phyloP scores from a whole-genome alignment of 2,797 vertebrate genomes.

The Siniperca undulata region DNA sequence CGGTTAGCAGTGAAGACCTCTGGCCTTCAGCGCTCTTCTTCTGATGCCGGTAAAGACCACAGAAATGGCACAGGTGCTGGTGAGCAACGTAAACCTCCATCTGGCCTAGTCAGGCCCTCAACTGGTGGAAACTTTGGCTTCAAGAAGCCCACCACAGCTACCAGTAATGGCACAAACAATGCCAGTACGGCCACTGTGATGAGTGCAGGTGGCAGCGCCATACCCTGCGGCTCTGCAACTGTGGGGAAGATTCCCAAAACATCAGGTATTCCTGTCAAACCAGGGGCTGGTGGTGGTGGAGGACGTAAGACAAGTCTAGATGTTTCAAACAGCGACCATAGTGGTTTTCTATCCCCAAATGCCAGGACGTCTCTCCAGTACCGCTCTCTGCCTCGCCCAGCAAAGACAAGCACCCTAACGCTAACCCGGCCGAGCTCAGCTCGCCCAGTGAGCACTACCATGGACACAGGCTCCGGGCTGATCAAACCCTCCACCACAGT shows the following conservation, averaged over 20 bases:
- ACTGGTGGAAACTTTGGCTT: constrained; percentile 93
- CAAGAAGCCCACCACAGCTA: constrained; percentile 89
- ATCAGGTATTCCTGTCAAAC: constrained; percentile 95
- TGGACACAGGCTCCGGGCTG: constrained; percentile 89
- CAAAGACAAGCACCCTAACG: constrained; percentile 94
- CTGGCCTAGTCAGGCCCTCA: constrained; percentile 91
- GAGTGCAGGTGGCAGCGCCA: constrained; percentile 81
- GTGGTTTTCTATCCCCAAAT: constrained; percentile 92
- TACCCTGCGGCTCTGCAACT: constrained; percentile 79
- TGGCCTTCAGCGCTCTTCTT: constrained; percentile 93
- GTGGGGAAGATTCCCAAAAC: constrained; percentile 92
- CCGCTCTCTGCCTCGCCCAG: constrained; percentile 95
- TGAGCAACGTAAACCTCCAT: constrained; percentile 94
- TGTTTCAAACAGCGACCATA: constrained; percentile 89
- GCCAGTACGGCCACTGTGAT: constrained; percentile 79
- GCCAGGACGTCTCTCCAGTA: constrained; percentile 96
- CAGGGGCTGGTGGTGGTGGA: constrained; percentile 69
- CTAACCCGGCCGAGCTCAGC: constrained; percentile 87
- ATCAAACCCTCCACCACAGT: constrained; percentile 81
- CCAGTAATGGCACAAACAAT: constrained; percentile 83
- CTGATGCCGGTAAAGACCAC: constrained; percentile 92
- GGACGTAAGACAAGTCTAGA: constrained; percentile 95
- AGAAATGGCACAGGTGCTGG: constrained; percentile 67
- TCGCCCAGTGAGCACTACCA: constrained; percentile 91
- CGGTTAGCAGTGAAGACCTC: constrained; percentile 91